phyloP scores from a whole-genome alignment of 2,888 invertebrate species.

The Ceramica pisi region DNA sequence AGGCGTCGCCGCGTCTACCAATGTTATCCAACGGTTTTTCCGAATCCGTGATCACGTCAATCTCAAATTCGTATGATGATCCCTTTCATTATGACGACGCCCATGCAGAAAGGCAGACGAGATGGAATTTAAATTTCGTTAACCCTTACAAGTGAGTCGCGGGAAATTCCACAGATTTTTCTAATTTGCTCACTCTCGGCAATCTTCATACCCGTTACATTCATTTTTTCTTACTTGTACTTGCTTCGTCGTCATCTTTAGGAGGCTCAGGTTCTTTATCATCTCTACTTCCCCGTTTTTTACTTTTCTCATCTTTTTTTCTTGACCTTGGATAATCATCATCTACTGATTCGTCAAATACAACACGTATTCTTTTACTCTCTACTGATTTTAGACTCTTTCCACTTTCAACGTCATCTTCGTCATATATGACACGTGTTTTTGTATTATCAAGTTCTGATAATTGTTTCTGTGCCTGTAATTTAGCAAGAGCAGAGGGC shows the following conservation, averaged over 20 bases:
- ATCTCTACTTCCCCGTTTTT: not conserved
- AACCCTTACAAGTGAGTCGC: not conserved
- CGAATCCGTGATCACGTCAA: not conserved
- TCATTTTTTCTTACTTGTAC: constrained; percentile 33
- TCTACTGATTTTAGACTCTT: not conserved
- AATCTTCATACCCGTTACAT: not conserved
- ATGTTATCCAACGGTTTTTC: not conserved
- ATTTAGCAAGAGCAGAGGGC: not conserved
- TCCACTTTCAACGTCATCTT: not conserved
- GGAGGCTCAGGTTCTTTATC: not conserved
- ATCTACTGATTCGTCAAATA: not conserved
- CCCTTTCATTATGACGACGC: not conserved
- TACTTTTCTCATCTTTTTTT: not conserved
- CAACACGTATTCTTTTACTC: not conserved
- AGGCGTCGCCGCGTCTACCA: not conserved
- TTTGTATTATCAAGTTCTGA: not conserved
- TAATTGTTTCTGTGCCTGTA: not conserved
- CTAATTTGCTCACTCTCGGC: not conserved
- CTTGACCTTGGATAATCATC: not conserved
- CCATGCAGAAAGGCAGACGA: not conserved
- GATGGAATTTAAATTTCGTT: not conserved
- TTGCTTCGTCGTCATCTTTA: constrained; percentile 28
- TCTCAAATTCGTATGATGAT: not conserved
- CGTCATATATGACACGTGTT: not conserved
- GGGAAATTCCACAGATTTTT: not conserved